phyloP scores from a whole-genome alignment of 2,797 vertebrate genomes.

The Eupleurogrammus muticus region DNA sequence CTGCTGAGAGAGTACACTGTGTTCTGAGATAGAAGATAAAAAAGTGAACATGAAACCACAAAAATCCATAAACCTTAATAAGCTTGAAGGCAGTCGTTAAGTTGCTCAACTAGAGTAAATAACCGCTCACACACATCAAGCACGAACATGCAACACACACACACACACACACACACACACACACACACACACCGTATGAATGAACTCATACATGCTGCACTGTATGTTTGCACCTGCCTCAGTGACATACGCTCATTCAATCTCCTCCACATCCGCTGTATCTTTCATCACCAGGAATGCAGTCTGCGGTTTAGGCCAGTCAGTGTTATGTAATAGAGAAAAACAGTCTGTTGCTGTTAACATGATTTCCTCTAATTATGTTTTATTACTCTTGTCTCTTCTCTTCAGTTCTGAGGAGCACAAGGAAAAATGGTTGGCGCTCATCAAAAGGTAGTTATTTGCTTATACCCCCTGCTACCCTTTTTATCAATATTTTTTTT shows the following conservation, averaged over 20 bases:
- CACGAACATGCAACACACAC: constrained; percentile 21
- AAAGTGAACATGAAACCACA: constrained; percentile 29
- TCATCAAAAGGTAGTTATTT: constrained; percentile 89
- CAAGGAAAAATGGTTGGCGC: constrained; percentile 91
- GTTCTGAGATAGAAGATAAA: constrained; percentile 47
- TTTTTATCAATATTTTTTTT: not conserved
- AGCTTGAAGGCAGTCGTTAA: constrained; percentile 33
- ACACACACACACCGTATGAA: not conserved
- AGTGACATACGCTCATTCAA: not conserved
- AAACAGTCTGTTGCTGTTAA: constrained; percentile 19
- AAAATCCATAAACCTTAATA: constrained; percentile 32
- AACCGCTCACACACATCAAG: constrained; percentile 19
- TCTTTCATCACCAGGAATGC: constrained; percentile 46
- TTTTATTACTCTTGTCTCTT: constrained; percentile 27
- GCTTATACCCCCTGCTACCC: not conserved
- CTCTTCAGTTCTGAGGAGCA: constrained; percentile 88
- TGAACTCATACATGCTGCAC: not conserved
- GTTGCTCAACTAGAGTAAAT: not conserved
- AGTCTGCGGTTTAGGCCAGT: constrained; percentile 20
- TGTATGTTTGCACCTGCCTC: constrained; percentile 25
- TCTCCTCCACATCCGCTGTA: constrained; percentile 6
- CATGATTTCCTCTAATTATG: constrained; percentile 37
- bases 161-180: not conserved
- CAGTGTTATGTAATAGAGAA: constrained; percentile 33
- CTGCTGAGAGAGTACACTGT: constrained; percentile 31